These are phyloP conservation scores for Apis florea DNA, from an alignment of 1,140 invertebrate genomes.

Conservation along the genomic window DNA sequence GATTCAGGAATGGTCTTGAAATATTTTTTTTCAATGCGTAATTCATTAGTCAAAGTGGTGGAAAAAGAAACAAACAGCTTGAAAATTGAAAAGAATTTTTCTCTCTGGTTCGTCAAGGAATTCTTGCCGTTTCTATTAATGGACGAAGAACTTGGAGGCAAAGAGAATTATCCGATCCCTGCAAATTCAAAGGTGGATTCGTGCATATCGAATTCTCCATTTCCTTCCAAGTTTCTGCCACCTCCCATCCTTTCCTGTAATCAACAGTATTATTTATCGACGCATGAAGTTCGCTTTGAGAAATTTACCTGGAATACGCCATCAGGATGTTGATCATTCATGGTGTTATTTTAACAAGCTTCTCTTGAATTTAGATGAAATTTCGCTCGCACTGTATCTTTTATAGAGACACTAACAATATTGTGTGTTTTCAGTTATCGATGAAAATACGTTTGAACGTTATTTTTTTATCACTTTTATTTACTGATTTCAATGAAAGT, in stretches of 20 bases:
- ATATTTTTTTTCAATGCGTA: no score
- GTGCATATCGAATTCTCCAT: constrained; percentile 31
- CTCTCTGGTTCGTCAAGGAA: background rate
- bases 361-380: background rate
- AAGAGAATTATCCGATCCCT: constrained; percentile 32
- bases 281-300: constrained; percentile 21
- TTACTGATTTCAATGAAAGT: no score
- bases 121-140: constrained; percentile 13
- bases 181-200: constrained; percentile 37
- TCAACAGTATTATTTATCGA: constrained; percentile 46
- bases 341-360: background rate
- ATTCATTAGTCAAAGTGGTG: no score
- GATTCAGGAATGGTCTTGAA: no score
- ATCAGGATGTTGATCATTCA: background rate
- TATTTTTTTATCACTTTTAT: no score
- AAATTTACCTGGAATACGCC: background rate
- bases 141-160: background rate
- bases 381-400: no score
- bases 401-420: no score
- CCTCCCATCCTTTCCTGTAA: constrained; percentile 2
- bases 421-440: no score
- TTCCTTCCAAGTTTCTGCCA: background rate
- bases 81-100: background rate
- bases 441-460: no score
- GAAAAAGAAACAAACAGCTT: background rate